Evolutionary conservation across 23 tunicate genomes (phyloP), one percentile per base, ranked within the genome.

Genomic region (Styela clava): DNA sequence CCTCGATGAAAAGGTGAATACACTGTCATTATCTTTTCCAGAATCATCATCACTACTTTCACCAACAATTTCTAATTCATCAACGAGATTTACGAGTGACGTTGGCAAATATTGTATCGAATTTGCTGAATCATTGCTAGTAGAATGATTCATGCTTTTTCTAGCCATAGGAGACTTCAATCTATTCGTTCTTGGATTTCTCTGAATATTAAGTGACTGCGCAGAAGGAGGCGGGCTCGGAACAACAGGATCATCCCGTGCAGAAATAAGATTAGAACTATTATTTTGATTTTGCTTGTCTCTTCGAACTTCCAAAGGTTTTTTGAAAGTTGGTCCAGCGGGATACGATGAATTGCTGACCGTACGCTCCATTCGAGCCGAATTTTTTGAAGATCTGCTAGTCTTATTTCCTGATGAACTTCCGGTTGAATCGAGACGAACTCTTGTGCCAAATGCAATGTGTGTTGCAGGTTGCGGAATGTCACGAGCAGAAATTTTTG

Each of bases 381-480:
- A 67, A 22, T 67, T 67, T 67, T 67, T 67, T 22, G 71, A 18
- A 12, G 71, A 67, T 22, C 71, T 67, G 24, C 71, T 67, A 19
- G 31, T 67, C 71, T 29, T 67, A 29, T 67, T 67, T 29, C 71
- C 71, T 18, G 30, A 67, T 24, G 16, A 29, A 27, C 71, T 29
- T 18, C 71, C 71, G 22, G 71, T 67, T 25, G 71, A 25, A 24
- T 67, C 71, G 0, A 67, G 24, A 67, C 31, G 71, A 67, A 89
- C 94, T 79, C 83, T 89, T 27, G 94, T 89, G 19, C 94, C 94
- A 65, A 89, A 89, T 2, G 94, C 94, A 36, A 89, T 89, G 62
- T 74, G 51, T 72, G 94, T 36, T 18, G 71, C 24, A 16, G 71
- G n/a, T 29, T 67, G 71, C 24, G 71, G 71, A 1, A 25, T 33